phyloP scores from a whole-genome alignment of 2,797 vertebrate genomes.

The Limosa lapponica region DNA sequence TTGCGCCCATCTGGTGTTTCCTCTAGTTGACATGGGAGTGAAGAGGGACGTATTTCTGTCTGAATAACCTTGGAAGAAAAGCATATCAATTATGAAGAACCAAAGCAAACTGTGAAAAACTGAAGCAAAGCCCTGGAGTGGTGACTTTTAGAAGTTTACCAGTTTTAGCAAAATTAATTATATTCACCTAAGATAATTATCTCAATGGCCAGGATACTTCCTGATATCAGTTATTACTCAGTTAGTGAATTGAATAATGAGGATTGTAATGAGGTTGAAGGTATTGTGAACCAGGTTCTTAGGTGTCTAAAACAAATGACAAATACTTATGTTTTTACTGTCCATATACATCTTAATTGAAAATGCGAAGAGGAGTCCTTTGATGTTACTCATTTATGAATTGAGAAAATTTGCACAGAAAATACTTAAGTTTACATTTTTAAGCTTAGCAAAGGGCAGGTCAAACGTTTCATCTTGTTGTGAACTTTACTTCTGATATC shows the following conservation, averaged over 20 bases:
- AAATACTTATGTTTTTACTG: background rate
- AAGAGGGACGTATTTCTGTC: conserved; percentile 23
- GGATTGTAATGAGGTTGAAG: background rate
- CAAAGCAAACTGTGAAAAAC: conserved; percentile 43
- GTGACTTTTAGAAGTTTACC: background rate
- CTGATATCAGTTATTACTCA: background rate
- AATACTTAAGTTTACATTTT: background rate
- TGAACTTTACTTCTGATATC: background rate
- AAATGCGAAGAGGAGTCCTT: background rate
- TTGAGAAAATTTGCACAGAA: background rate
- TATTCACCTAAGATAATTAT: background rate
- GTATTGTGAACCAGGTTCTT: background rate
- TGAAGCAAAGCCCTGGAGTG: background rate
- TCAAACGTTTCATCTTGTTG: background rate
- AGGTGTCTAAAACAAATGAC: background rate
- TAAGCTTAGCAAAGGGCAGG: background rate
- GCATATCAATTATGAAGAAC: conserved; percentile 44
- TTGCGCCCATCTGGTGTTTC: conserved; percentile 29
- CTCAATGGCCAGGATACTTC: background rate
- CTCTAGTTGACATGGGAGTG: conserved; percentile 11
- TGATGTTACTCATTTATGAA: background rate
- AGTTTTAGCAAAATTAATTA: background rate
- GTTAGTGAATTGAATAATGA: background rate
- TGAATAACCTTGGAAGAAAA: conserved; percentile 51
- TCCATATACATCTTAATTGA: background rate